Base-by-base conservation (phyloP, 1,140 invertebrate species). In the Pomacea maculata region DNA sequence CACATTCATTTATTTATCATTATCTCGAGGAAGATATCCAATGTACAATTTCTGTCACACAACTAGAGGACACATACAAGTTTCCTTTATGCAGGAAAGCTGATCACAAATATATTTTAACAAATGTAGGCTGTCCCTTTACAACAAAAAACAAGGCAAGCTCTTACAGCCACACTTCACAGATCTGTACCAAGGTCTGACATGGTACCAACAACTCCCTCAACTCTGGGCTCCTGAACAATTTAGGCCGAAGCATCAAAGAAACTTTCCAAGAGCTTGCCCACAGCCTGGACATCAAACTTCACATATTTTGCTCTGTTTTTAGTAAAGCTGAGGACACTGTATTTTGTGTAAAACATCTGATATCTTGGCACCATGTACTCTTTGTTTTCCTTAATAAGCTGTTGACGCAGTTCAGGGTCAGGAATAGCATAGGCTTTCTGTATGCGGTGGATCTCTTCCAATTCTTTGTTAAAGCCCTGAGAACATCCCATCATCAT, bases 401-500 rank as follows among this genome's bases (percentile, higher is more conserved):
- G 92, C 82, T 93, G 90, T 89, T 97, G 95, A 64, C 97, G 92
- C 64, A 99, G 91, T 87, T 97, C 96, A 19, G 94, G 93, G 92
- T 99, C 97, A 17, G 97, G 97, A 85, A 99, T 96, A 45, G 97
- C 97, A 92, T 98, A 99, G 75, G 94, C 94, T 84, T 96, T 94
- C 92, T 99, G 97, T 57, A 95, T 94, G 83, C 95, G 80, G 70
- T 83, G 84, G 15, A 95, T 94, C 87, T 98, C 97, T 86, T 99
- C 97, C 85, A 99, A 95, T 92, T 99, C 97, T 88, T 97, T 97
- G 89, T 98, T 98, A 89, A 99, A 98, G 75, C 94, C 95, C 96
- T 95, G 91, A 78, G 89, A 92, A 92, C 81, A 61, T 61, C 8
- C 57, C 57, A 61, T 17, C 57, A 83, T 84, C n/a, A 45, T 25